These are phyloP conservation scores for Corythaixoides concolor DNA, from an alignment of 2,113 vertebrate species.

Conservation along the genomic window DNA sequence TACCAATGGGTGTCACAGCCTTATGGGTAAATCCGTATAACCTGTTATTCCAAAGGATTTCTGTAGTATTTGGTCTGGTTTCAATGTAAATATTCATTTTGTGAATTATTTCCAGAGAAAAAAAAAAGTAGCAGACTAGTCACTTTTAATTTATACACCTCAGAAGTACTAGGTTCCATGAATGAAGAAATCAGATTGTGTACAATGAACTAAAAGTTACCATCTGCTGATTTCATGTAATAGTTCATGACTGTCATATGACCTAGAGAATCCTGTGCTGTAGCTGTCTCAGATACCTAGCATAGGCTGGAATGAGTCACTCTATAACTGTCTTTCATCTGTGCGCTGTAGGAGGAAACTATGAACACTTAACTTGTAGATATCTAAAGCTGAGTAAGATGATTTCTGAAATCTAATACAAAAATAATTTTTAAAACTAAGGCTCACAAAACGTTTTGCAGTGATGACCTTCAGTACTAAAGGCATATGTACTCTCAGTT, in stretches of 20 bases:
- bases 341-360: not conserved
- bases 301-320: not conserved
- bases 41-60: not conserved
- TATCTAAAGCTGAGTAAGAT: not conserved
- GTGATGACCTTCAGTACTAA: not conserved
- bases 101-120: not conserved
- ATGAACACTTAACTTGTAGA: not conserved
- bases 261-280: not conserved
- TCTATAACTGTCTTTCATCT: not conserved
- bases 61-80: not conserved
- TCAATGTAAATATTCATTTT: not conserved
- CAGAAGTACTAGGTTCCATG: not conserved
- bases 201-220: not conserved
- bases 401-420: not conserved
- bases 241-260: not conserved
- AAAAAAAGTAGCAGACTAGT: not conserved
- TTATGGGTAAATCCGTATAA: not conserved
- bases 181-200: not conserved
- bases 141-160: not conserved
- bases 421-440: not conserved
- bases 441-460: not conserved
- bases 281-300: not conserved
- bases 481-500: not conserved
- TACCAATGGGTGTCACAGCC: not conserved
- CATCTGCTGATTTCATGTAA: not conserved